These are phyloP conservation scores for Melanostigma gelatinosum DNA, from an alignment of 2,113 vertebrate species.

Conservation along the genomic window DNA sequence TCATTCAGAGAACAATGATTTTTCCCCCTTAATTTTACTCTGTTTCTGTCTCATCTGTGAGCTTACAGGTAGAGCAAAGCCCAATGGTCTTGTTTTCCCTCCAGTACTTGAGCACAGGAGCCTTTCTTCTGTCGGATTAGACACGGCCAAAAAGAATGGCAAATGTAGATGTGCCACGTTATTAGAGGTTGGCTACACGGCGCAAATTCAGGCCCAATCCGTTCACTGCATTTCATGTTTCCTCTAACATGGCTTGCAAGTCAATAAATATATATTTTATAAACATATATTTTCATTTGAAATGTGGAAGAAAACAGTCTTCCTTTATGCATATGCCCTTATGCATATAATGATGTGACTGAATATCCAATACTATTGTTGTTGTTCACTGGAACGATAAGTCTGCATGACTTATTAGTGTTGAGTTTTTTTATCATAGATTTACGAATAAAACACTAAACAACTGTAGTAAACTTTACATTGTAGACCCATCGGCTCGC, in stretches of 20 bases:
- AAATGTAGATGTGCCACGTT: slow-evolving; percentile 78
- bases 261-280: slow-evolving; percentile 60
- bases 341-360: slow-evolving; percentile 35
- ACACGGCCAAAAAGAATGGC: slow-evolving; percentile 81
- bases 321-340: slow-evolving; percentile 36
- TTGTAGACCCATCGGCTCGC: neutral
- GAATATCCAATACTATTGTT: slow-evolving; percentile 50
- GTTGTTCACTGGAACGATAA: slow-evolving; percentile 33
- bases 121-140: slow-evolving; percentile 84
- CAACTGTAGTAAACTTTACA: neutral
- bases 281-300: slow-evolving; percentile 36
- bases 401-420: neutral
- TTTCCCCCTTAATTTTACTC: slow-evolving; percentile 80
- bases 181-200: slow-evolving; percentile 65
- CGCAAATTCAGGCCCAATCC: slow-evolving; percentile 47
- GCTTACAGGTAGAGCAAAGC: slow-evolving; percentile 85
- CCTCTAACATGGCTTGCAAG: slow-evolving; percentile 28
- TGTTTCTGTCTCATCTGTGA: slow-evolving; percentile 81
- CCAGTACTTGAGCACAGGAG: slow-evolving; percentile 71
- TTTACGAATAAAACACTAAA: neutral
- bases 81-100: slow-evolving; percentile 84
- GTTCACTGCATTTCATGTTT: slow-evolving; percentile 43
- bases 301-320: slow-evolving; percentile 42
- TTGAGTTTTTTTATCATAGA: neutral
- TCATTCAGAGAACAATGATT: slow-evolving; percentile 98